Evolutionary conservation across 2,113 vertebrate genomes (phyloP).

Genomic region (Thamnophis sirtalis): DNA sequence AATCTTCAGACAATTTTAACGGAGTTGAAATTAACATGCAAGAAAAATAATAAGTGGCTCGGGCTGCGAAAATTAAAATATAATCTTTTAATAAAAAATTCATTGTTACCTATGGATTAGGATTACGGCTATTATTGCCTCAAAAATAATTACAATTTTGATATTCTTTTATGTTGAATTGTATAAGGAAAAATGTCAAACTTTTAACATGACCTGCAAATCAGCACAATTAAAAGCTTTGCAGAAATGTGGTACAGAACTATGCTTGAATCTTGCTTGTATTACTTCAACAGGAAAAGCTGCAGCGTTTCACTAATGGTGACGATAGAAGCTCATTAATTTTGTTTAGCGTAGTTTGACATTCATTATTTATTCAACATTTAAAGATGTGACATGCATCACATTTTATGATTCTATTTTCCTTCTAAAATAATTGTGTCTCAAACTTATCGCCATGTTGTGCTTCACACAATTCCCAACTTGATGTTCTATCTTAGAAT

Average conservation of each 20-base stretch:
- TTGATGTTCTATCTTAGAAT: slow-evolving; percentile 52
- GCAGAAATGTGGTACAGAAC: background rate
- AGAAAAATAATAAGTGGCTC: background rate
- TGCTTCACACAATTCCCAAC: slow-evolving; percentile 38
- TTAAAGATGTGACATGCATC: background rate
- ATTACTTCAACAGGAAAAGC: background rate
- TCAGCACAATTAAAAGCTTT: background rate
- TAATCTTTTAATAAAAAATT: background rate
- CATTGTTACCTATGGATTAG: background rate
- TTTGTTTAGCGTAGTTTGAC: slow-evolving; percentile 11
- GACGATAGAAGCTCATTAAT: slow-evolving; percentile 52
- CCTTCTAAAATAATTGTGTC: slow-evolving; percentile 39
- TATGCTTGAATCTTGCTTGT: background rate
- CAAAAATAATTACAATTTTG: background rate
- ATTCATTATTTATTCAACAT: slow-evolving; percentile 14
- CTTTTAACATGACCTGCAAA: background rate
- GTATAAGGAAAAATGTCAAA: background rate
- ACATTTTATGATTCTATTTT: slow-evolving; percentile 40
- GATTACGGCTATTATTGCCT: background rate
- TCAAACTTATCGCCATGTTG: slow-evolving; percentile 37
- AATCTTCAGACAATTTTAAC: background rate
- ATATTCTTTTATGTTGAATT: background rate
- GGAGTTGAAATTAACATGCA: background rate
- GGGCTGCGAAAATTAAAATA: background rate
- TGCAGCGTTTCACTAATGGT: slow-evolving; percentile 4